Evolutionary conservation across 2,113 vertebrate genomes (phyloP), one percentile per base, ranked within the genome.

Genomic region (Neodon shergylaensis): DNA sequence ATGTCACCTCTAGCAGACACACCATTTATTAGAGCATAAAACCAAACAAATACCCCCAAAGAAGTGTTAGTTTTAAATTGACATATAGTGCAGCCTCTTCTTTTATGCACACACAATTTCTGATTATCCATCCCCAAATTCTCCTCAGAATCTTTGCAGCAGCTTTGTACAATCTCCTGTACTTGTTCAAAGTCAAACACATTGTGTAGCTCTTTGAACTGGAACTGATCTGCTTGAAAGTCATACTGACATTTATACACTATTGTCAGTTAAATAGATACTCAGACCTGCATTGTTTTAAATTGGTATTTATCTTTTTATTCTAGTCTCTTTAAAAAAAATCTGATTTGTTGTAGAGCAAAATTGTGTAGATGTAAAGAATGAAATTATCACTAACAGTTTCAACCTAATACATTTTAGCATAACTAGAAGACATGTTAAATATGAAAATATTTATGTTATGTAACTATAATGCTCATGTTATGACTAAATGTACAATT

Each of bases 21-120:
- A 92, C 52, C 95, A 97, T 97, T 98, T 98, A 97, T 88, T 88
- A 88, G 76, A 81, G 90, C 81, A 97, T 96, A 95, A 98, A 98
- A 17, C 7, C 90, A 26, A 96, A 61, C 11, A 96, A 93, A 76
- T 10, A 87, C 89, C 70, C 72, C 17, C 73, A 94, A 98, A 96
- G 70, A 87, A 82, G 3, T 36, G 92, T 94, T 68, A 42, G 96
- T 97, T 98, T 97, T 31, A 90, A 98, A 94, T 66, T 96, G 92
- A 90, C 78, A 92, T 7, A 76, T 39, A 74, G 19, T 33, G 3
- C 44, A 84, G 54, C 36, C 12, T 90, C 97, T 93, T 88, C 77
- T 88, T 65, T 65, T 82, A 92, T 91, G 36, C 42, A 95, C 85
- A 97, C 36, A 33, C 24, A 77, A 0, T 4, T 93, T 36, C 91